Percentiles rank a stretch among this genome's conserved stretches.
phyloP scores from a whole-genome alignment of 2,797 vertebrate genomes.

The Cyclura pinguis region DNA sequence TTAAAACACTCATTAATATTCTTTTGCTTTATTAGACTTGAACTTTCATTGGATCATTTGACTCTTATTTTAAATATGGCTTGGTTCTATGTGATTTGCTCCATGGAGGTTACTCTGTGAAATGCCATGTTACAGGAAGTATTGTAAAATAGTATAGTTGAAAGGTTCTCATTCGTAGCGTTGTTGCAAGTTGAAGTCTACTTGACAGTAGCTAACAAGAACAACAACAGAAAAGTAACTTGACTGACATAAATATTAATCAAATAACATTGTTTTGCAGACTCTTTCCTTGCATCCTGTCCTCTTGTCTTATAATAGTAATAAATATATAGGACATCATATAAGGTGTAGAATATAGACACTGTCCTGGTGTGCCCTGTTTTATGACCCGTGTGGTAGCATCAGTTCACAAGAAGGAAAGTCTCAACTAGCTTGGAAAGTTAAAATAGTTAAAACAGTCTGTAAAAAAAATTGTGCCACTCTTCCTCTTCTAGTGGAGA shows the following conservation, averaged over 20 bases:
- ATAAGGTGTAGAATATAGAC: neutral
- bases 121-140: neutral
- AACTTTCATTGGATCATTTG: slow-evolving; percentile 1
- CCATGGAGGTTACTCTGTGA: no score
- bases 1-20: neutral
- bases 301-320: neutral
- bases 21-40: neutral
- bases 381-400: neutral
- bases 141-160: neutral
- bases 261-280: neutral
- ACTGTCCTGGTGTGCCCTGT: neutral
- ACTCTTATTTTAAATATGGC: neutral
- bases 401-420: neutral
- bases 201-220: neutral
- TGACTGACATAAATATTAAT: neutral
- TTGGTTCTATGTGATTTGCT: neutral
- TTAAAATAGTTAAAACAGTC: neutral
- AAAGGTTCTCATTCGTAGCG: neutral
- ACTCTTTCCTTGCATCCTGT: neutral
- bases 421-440: neutral
- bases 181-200: neutral
- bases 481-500: neutral
- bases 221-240: neutral
- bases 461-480: neutral
- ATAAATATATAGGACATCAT: neutral